Conservation (phyloP, 2,113 vertebrate species). For the Cygnus buccinator region DNA sequence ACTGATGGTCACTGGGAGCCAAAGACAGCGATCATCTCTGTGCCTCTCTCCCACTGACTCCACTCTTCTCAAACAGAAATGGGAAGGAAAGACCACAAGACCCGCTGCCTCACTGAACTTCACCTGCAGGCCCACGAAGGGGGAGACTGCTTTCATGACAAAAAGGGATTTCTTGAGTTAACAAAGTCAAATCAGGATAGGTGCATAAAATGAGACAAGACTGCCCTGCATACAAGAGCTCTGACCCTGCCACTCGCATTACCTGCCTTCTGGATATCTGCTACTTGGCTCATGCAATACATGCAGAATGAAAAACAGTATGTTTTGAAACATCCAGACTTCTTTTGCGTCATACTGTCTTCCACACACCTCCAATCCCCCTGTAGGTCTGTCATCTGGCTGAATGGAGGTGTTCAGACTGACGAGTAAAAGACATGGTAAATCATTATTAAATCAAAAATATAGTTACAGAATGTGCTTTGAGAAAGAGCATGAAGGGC, state of each 20-base stretch:
- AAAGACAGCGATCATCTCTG: fast-evolving
- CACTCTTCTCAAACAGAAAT: background rate
- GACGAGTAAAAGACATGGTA: background rate
- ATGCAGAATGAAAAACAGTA: background rate
- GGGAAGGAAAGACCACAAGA: background rate
- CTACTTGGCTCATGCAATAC: background rate
- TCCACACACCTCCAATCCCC: background rate
- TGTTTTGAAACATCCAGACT: background rate
- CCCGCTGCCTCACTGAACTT: background rate
- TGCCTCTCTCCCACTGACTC: background rate
- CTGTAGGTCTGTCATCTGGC: background rate
- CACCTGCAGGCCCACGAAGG: background rate
- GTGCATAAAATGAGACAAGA: background rate
- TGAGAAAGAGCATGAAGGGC: background rate
- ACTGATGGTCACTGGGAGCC: background rate
- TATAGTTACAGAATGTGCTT: background rate
- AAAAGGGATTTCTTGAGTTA: background rate
- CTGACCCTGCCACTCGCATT: background rate
- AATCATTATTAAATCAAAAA: background rate
- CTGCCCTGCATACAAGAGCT: background rate
- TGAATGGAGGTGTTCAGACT: background rate
- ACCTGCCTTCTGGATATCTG: background rate
- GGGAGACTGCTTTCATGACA: background rate
- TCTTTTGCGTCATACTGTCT: background rate
- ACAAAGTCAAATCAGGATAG: background rate